Conservation (phyloP, 2,113 vertebrate genomes). For the Psittacus erithacus region DNA sequence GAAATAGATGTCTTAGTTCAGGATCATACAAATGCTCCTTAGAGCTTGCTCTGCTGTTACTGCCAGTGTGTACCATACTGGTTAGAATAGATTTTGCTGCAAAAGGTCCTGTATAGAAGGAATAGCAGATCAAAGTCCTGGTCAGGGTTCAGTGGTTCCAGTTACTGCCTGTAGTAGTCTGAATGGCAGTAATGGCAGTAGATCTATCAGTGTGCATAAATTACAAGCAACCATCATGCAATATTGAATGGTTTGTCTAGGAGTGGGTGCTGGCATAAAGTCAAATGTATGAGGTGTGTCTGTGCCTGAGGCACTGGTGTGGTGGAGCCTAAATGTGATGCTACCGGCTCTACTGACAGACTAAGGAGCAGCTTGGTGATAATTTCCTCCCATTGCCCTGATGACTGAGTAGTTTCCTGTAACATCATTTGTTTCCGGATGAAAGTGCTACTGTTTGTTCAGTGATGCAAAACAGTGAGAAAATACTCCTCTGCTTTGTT, state of each 20-base stretch:
- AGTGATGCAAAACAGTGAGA: rapidly evolving
- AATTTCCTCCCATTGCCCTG: background rate
- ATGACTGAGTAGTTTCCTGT: background rate
- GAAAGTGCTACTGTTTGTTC: background rate
- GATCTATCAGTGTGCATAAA: background rate
- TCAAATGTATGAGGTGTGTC: background rate
- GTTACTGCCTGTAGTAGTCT: background rate
- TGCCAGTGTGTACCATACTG: background rate
- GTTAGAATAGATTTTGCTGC: background rate
- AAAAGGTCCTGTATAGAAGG: background rate
- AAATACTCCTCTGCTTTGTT: background rate
- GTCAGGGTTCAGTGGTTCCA: background rate
- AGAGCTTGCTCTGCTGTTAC: background rate
- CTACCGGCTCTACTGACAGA: background rate
- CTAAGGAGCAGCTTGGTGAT: background rate
- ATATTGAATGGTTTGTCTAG: background rate
- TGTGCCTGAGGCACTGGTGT: background rate
- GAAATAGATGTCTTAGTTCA: background rate
- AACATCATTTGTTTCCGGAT: background rate
- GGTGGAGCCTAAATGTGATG: background rate
- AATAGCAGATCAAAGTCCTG: background rate
- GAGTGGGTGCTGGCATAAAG: background rate
- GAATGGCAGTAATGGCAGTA: background rate
- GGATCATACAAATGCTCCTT: background rate
- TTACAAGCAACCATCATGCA: background rate